Evolutionary conservation across 2,888 invertebrate species (phyloP).

Genomic region (Dermolepida albohirtum): DNA sequence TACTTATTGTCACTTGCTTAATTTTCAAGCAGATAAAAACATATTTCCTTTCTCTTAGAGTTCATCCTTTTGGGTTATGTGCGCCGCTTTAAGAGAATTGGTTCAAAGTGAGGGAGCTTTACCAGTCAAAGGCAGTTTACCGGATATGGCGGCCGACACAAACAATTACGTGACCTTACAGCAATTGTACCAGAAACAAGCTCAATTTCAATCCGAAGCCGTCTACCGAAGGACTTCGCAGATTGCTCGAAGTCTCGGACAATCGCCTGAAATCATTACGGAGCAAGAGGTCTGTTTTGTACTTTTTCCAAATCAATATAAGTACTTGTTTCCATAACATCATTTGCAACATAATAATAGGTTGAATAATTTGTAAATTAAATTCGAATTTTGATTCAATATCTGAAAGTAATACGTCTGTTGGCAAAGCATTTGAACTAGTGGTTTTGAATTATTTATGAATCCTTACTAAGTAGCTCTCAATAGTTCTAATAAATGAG

Average conservation of each 20-base stretch:
- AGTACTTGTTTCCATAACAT: too few species aligned
- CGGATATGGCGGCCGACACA: slow-evolving; percentile 97
- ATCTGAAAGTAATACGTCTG: too few species aligned
- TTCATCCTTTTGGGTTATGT: slow-evolving; percentile 92
- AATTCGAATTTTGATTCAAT: too few species aligned
- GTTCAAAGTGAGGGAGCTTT: slow-evolving; percentile 86
- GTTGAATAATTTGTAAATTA: too few species aligned
- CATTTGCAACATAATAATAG: too few species aligned
- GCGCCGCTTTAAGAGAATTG: slow-evolving; percentile 88
- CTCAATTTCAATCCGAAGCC: slow-evolving; percentile 82
- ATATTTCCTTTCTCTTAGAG: slow-evolving; percentile 66
- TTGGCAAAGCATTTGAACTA: too few species aligned
- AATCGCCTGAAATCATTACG: slow-evolving; percentile 77
- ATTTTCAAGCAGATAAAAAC: too few species aligned
- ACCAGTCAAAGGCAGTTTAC: slow-evolving; percentile 88
- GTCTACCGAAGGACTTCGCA: slow-evolving; percentile 85
- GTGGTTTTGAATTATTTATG: too few species aligned
- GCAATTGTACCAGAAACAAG: slow-evolving; percentile 87
- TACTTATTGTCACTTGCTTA: too few species aligned
- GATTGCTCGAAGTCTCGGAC: slow-evolving; percentile 81
- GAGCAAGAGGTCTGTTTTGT: slow-evolving; percentile 72
- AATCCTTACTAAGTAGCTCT: too few species aligned
- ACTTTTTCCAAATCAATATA: too few species aligned
- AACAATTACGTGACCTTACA: slow-evolving; percentile 90
- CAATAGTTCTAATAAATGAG: too few species aligned